These are phyloP conservation scores for Notospermus geniculatus DNA, from an alignment of 1,140 invertebrate genomes.

Conservation along the genomic window DNA sequence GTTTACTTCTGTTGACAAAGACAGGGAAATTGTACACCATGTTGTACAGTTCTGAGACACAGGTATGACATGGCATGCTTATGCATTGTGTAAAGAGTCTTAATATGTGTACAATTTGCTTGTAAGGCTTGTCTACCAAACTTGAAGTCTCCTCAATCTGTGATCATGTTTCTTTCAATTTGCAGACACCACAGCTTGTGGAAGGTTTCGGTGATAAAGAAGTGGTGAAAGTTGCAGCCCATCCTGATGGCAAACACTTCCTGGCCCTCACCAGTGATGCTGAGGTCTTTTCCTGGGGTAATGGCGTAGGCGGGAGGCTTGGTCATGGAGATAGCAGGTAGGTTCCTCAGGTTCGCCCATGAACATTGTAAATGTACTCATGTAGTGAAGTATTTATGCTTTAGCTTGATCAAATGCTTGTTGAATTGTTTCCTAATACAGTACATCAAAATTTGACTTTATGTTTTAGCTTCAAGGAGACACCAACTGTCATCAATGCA, in stretches of 20 bases:
- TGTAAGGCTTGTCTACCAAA: no score
- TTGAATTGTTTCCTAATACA: no score
- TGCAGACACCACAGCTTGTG: slow-evolving; percentile 57
- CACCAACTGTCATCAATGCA: slow-evolving; percentile 79
- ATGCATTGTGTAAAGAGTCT: no score
- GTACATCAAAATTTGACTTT: no score
- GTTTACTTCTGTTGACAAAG: slow-evolving; percentile 65
- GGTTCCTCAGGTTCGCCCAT: no score
- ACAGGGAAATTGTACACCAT: slow-evolving; percentile 67
- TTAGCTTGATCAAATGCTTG: no score
- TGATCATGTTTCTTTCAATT: no score
- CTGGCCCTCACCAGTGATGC: slow-evolving; percentile 85
- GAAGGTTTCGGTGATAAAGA: slow-evolving; percentile 61
- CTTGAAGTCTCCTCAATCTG: no score
- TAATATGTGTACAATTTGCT: no score
- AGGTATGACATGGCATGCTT: no score
- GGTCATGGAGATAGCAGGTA: slow-evolving; percentile 78
- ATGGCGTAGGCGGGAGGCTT: slow-evolving; percentile 90
- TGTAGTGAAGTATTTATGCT: no score
- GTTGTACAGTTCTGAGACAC: slow-evolving; percentile 65
- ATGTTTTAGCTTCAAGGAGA: slow-evolving; percentile 64
- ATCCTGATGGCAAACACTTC: slow-evolving; percentile 82
- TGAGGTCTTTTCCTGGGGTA: slow-evolving; percentile 85
- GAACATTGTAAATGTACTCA: no score
- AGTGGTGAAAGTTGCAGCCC: slow-evolving; percentile 87